phyloP scores from a whole-genome alignment of 2,113 vertebrate species.

The Panthera leo region DNA sequence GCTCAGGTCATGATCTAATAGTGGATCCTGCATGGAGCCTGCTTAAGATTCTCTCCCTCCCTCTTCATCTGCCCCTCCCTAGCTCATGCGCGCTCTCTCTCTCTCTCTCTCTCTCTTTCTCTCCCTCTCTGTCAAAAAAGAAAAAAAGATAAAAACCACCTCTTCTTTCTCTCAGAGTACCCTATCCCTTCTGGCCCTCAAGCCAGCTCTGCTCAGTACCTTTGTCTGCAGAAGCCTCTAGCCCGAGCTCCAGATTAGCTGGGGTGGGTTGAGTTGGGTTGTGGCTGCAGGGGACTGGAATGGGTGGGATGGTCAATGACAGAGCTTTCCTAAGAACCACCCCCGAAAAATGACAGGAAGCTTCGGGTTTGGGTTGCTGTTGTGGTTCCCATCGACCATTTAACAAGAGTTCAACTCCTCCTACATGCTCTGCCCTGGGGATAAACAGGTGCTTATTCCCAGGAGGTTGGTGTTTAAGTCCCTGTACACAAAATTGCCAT shows the following conservation, averaged over 20 bases:
- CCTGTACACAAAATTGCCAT: not conserved
- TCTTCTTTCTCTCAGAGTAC: not conserved
- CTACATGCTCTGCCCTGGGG: not conserved
- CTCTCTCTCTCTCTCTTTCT: too few relatives aligned
- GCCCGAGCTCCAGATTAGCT: not conserved
- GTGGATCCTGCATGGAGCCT: too few relatives aligned
- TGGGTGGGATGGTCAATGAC: not conserved
- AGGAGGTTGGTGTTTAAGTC: not conserved
- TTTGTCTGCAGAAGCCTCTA: not conserved
- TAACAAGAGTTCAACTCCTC: not conserved
- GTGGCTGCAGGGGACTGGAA: not conserved
- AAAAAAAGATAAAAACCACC: not conserved
- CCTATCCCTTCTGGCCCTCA: not conserved
- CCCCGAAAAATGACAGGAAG: not conserved
- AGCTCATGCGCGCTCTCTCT: too few relatives aligned
- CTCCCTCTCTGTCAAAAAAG: too few relatives aligned
- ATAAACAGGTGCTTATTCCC: not conserved
- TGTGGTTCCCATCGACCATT: slow-evolving; percentile 4
- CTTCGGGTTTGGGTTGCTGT: slow-evolving; percentile 1
- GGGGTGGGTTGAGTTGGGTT: not conserved
- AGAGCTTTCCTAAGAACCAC: slow-evolving; percentile 11
- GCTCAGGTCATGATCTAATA: too few relatives aligned
- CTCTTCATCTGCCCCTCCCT: too few relatives aligned
- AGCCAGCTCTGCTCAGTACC: not conserved
- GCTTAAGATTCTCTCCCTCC: too few relatives aligned